Percentiles rank a stretch among this genome's conserved stretches.
These are phyloP conservation scores for Thaleichthys pacificus DNA, from an alignment of 2,797 vertebrate genomes.

Conservation along the genomic window DNA sequence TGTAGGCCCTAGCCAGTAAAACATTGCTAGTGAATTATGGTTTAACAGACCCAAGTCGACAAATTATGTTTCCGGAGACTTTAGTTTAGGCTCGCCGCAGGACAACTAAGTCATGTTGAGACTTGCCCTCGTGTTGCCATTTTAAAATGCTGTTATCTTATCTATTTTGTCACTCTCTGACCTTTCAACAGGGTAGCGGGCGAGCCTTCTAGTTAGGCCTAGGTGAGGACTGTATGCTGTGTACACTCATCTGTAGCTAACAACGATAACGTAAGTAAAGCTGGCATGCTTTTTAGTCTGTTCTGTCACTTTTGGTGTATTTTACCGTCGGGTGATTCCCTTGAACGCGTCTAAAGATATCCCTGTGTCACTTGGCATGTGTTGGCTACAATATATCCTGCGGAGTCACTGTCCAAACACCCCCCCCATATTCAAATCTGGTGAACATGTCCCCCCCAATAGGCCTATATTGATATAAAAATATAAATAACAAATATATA, in stretches of 20 bases:
- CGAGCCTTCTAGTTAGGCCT: not conserved
- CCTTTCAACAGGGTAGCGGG: constrained; percentile 27
- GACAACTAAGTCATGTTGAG: constrained; percentile 31
- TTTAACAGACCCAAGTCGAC: too few species aligned
- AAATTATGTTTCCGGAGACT: too few species aligned
- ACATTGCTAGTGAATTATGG: too few species aligned
- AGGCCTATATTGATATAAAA: too few species aligned
- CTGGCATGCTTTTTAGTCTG: not conserved
- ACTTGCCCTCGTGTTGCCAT: constrained; percentile 35
- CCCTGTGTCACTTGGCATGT: not conserved
- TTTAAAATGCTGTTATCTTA: constrained; percentile 11
- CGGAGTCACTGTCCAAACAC: constrained; percentile 5
- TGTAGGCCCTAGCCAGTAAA: too few species aligned
- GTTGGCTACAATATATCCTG: not conserved
- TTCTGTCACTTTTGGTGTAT: not conserved
- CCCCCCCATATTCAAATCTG: too few species aligned
- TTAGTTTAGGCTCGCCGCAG: too few species aligned
- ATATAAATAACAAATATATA: too few species aligned
- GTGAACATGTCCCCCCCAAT: too few species aligned
- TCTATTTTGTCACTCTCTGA: constrained; percentile 36
- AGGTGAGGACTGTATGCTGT: too few species aligned
- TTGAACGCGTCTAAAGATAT: not conserved
- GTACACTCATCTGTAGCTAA: too few species aligned
- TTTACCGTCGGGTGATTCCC: not conserved
- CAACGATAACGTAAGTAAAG: too few species aligned